Percentiles rank a stretch among this genome's conserved stretches.
phyloP scores from a whole-genome alignment of 2,888 invertebrate species.

The Embidobia sp. region DNA sequence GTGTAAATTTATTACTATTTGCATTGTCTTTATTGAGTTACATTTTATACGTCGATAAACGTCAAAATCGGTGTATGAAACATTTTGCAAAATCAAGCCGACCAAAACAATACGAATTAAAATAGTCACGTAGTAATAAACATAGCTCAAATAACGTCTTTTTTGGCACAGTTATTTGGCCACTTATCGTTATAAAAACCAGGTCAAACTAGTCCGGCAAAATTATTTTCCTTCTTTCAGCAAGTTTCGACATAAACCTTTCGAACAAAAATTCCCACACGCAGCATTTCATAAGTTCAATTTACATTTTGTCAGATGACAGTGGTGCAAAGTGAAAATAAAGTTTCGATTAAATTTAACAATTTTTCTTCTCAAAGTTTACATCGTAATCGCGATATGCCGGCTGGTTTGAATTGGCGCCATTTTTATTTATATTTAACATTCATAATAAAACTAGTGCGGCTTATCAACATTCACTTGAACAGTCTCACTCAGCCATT shows the following conservation, averaged over 20 bases:
- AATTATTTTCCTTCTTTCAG: slow-evolving; percentile 35
- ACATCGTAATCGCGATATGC: slow-evolving; percentile 22
- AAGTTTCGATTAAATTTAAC: too few relatives aligned
- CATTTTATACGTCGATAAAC: slow-evolving; percentile 3
- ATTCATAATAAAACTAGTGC: slow-evolving; percentile 60
- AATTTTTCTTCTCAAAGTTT: slow-evolving; percentile 4
- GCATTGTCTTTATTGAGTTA: slow-evolving; percentile 38
- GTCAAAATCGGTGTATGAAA: slow-evolving; percentile 3
- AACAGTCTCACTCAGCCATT: slow-evolving; percentile 40
- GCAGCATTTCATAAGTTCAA: background rate
- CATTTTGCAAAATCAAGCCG: slow-evolving; percentile 47
- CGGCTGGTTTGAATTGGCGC: slow-evolving; percentile 25
- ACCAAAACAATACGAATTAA: slow-evolving; percentile 25
- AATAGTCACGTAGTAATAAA: slow-evolving; percentile 36
- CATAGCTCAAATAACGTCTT: slow-evolving; percentile 50
- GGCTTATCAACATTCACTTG: slow-evolving; percentile 45
- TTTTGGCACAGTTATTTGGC: slow-evolving; percentile 62
- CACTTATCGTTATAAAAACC: slow-evolving; percentile 43
- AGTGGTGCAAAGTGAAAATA: background rate
- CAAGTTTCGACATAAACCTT: slow-evolving; percentile 46
- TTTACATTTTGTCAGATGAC: slow-evolving; percentile 4
- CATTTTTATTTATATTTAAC: slow-evolving; percentile 44
- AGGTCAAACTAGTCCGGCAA: slow-evolving; percentile 52
- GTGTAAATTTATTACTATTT: slow-evolving; percentile 40
- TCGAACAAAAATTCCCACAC: slow-evolving; percentile 3